Base-by-base conservation (phyloP, 2,797 vertebrate genomes). In the Fistularia commersonii region DNA sequence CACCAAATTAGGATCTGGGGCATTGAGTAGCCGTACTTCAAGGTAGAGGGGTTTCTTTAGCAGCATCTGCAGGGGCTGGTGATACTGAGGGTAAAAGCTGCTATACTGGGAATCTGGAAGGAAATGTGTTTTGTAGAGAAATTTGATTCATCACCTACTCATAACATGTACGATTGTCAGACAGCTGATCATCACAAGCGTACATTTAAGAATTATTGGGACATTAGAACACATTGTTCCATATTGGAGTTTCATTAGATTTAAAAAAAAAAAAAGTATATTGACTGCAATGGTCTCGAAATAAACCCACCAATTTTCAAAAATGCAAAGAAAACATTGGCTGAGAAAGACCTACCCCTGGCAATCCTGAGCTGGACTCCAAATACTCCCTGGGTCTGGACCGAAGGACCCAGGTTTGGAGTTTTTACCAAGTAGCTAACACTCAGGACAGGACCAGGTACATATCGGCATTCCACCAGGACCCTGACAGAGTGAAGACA, bases 361-460 rank as follows among this genome's bases (percentile, higher is more conserved):
- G 91, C 85, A 14, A 92, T 90, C 61, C 88, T 83, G 41, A 92
- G 85, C 54, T 91, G 90, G 45, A 91, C 90, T 48, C 90, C 90
- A 59, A 91, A 85, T 32, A 83, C 64, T 1, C 88, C 90, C n/a
- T 85, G 70, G 4, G 84, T 81, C 14, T 82, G 81, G 62, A 90
- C 51, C 3, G 79, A 71, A 13, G 90, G 81, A 14, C 87, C 83
- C 0, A 91, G 64, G 1, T 79, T 75, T 5, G 89, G 90, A 36
- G 79, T 88, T 74, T 91, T 91, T 12, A 91, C 87, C 68, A 92
- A 49, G 61, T 90, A 90, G 38, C 88, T 85, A 52, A 88, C 83
- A 57, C 76, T 86, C 0, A 79, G 71, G 36, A 76, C 58, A 4
- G 69, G 47, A 7, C 76, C 80, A 1, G 84, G 83, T 48, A 82